Evolutionary conservation across 2,888 invertebrate genomes (phyloP).

Genomic region (Erpobdella octoculata): DNA sequence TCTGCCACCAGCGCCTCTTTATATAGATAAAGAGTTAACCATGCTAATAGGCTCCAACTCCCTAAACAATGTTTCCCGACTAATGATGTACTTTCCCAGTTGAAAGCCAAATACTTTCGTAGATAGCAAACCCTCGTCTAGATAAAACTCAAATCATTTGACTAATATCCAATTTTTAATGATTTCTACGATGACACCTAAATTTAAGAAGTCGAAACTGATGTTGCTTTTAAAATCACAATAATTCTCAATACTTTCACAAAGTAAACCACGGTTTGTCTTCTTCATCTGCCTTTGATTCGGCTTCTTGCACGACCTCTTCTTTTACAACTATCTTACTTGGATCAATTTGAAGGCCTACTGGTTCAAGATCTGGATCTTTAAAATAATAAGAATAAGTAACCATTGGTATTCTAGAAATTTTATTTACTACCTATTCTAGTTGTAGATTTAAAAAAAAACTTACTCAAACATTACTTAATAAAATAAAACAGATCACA

Average conservation of each 20-base stretch:
- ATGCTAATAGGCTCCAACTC: too few relatives aligned
- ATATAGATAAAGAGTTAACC: too few relatives aligned
- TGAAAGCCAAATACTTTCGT: too few relatives aligned
- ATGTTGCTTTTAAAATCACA: not conserved
- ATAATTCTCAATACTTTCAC: not conserved
- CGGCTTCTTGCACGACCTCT: not conserved
- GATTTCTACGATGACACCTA: not conserved
- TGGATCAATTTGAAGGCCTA: not conserved
- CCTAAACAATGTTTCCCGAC: too few relatives aligned
- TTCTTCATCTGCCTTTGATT: not conserved
- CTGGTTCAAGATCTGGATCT: slow-evolving; percentile 1
- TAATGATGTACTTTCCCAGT: too few relatives aligned
- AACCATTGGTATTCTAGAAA: too few relatives aligned
- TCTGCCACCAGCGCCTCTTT: too few relatives aligned
- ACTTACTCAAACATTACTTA: too few relatives aligned
- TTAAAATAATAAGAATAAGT: not conserved
- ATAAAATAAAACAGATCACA: not conserved
- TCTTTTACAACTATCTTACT: not conserved
- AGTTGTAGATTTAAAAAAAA: too few relatives aligned
- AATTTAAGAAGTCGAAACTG: not conserved
- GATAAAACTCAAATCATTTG: too few relatives aligned
- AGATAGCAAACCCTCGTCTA: too few relatives aligned
- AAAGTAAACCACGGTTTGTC: not conserved
- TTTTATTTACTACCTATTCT: too few relatives aligned
- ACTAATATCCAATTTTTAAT: not conserved